These are phyloP conservation scores for Myripristis jacobus DNA, from an alignment of 2,797 vertebrate genomes.

Conservation along the genomic window DNA sequence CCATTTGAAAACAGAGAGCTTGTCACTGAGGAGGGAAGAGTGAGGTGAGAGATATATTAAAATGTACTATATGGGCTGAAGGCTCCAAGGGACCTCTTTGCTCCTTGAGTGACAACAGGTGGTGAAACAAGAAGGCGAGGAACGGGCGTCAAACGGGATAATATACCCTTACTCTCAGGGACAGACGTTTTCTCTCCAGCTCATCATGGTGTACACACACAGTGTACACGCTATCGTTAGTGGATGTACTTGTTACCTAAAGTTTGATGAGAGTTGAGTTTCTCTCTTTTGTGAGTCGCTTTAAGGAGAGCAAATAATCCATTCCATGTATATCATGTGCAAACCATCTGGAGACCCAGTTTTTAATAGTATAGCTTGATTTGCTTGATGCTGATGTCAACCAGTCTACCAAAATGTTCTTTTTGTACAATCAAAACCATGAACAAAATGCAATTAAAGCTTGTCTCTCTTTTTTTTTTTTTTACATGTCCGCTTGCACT, in stretches of 20 bases:
- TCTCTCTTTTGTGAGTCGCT: neutral
- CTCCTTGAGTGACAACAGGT: constrained; percentile 31
- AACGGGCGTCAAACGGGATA: constrained; percentile 4
- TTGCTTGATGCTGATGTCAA: neutral
- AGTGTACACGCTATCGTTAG: neutral
- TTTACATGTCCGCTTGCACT: constrained; percentile 2
- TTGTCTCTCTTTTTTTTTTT: constrained; percentile 1
- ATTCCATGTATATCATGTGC: neutral
- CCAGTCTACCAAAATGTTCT: neutral
- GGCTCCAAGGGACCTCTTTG: constrained; percentile 2
- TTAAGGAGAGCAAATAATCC: neutral
- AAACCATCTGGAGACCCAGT: neutral
- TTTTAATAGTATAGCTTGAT: neutral
- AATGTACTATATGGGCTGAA: constrained; percentile 11
- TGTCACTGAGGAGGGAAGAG: neutral
- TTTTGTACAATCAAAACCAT: neutral
- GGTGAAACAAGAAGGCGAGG: constrained; percentile 4
- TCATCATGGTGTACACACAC: constrained; percentile 14
- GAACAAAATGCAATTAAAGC: neutral
- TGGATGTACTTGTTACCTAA: no score
- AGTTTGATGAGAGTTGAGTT: neutral
- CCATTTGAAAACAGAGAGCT: constrained; percentile 16
- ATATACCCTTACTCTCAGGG: constrained; percentile 16
- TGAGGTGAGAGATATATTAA: constrained; percentile 8
- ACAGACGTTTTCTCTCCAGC: constrained; percentile 10